These are phyloP conservation scores for Naso thynnoides DNA, from an alignment of 2,797 vertebrate genomes.

Conservation along the genomic window DNA sequence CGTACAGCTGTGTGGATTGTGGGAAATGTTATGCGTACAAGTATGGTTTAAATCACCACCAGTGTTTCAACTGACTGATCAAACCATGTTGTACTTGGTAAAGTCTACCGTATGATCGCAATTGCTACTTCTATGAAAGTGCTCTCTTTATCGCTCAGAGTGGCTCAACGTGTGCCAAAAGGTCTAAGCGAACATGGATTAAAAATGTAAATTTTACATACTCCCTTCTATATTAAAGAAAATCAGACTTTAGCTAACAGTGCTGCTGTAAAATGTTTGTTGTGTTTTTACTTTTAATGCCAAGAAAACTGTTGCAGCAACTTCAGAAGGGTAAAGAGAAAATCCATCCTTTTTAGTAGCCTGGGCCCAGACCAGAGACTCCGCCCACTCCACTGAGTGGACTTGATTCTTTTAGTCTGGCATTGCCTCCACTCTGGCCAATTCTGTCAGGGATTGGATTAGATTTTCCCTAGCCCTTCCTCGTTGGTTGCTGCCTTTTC, in stretches of 20 bases:
- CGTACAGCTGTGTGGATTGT: conserved; percentile 87
- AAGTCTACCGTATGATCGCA: neutral
- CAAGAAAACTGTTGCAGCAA: conserved; percentile 13
- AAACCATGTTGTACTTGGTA: neutral
- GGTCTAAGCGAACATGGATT: conserved; percentile 32
- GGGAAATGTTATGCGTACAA: conserved; percentile 87
- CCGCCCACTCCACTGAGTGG: too few species aligned
- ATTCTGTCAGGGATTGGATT: too few species aligned
- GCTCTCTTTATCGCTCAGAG: conserved; percentile 7
- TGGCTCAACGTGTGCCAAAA: conserved; percentile 37
- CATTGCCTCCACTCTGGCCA: too few species aligned
- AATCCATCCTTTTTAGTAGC: neutral
- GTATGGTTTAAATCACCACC: conserved; percentile 86
- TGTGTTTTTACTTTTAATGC: conserved; percentile 27
- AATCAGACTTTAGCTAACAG: neutral
- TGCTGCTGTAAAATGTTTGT: conserved; percentile 24
- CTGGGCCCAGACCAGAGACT: too few species aligned
- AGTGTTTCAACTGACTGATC: conserved; percentile 76
- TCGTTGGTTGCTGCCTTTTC: too few species aligned
- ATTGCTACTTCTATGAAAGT: neutral
- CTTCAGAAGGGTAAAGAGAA: conserved; percentile 2
- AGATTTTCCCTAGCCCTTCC: too few species aligned
- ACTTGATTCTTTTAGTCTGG: too few species aligned
- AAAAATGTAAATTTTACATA: conserved; percentile 18
- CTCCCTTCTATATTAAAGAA: conserved; percentile 6